Evolutionary conservation across 2,113 vertebrate genomes (phyloP).

Genomic region (Pipa parva): DNA sequence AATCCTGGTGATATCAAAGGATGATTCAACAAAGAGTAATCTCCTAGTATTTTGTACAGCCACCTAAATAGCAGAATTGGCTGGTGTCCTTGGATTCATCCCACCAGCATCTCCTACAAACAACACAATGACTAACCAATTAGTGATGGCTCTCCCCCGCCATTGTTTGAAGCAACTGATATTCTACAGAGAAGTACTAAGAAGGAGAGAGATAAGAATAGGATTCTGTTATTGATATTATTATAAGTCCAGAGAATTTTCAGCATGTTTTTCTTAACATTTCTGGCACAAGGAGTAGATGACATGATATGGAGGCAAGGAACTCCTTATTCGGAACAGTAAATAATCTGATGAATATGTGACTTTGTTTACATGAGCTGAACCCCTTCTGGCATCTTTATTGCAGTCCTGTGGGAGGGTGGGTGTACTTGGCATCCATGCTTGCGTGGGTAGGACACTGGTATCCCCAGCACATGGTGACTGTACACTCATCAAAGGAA

Average conservation of each 20-base stretch:
- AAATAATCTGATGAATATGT: conserved; percentile 11
- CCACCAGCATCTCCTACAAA: not conserved
- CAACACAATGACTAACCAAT: not conserved
- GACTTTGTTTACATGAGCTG: conserved; percentile 13
- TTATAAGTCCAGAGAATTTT: not conserved
- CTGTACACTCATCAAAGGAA: conserved; percentile 15
- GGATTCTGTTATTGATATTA: not conserved
- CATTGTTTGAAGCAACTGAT: not conserved
- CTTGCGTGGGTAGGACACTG: conserved; percentile 3
- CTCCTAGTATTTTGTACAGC: no score
- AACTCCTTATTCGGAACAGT: not conserved
- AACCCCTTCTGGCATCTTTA: conserved; percentile 11
- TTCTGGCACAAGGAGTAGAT: not conserved
- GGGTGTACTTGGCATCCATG: conserved; percentile 24
- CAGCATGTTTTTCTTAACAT: not conserved
- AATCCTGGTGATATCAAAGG: no score
- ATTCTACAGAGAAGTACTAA: not conserved
- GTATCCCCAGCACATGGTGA: conserved; percentile 30
- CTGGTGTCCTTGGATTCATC: not conserved
- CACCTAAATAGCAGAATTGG: no score
- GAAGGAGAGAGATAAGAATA: not conserved
- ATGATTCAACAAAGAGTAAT: no score
- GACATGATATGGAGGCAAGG: not conserved
- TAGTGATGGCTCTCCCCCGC: not conserved
- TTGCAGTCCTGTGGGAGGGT: conserved; percentile 6